Conservation (phyloP, 1,140 invertebrate genomes). For the Drosophila tani region DNA sequence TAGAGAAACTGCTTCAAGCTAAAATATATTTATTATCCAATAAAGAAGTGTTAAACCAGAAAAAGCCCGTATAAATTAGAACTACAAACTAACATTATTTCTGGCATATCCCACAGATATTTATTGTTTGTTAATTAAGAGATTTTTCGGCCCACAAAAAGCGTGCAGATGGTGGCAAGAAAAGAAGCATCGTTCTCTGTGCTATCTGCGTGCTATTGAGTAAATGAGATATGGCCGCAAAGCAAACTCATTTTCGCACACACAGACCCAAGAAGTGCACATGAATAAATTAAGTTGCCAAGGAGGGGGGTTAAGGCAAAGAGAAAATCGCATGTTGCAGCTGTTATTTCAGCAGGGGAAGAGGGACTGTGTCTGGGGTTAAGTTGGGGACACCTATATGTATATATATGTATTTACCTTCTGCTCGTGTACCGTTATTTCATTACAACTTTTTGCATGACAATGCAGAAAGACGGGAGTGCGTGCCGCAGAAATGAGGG, state of each 20-base stretch:
- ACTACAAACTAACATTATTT: background rate
- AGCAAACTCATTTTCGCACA: slow-evolving; percentile 3
- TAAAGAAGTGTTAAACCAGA: background rate
- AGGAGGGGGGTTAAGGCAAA: slow-evolving; percentile 11
- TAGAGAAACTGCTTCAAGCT: background rate
- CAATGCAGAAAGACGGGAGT: slow-evolving; percentile 56
- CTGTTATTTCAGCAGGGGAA: slow-evolving; percentile 18
- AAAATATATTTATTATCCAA: background rate
- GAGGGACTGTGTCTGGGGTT: background rate
- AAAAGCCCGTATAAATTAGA: background rate
- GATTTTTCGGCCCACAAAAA: background rate
- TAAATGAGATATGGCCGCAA: slow-evolving; percentile 12
- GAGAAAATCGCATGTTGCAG: slow-evolving; percentile 44
- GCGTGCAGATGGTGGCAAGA: background rate
- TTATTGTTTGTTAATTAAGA: background rate
- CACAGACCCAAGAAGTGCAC: slow-evolving; percentile 3
- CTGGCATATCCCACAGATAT: background rate
- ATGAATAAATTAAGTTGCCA: slow-evolving; percentile 22
- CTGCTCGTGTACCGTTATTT: slow-evolving; percentile 68
- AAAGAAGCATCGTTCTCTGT: background rate
- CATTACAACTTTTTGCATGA: slow-evolving; percentile 80
- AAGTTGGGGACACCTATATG: slow-evolving; percentile 28
- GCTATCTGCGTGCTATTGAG: background rate
- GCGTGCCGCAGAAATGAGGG: slow-evolving; percentile 23
- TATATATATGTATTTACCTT: slow-evolving; percentile 8